Evolutionary conservation across 2,888 invertebrate species (phyloP).

Genomic region (Griposia aprilina): DNA sequence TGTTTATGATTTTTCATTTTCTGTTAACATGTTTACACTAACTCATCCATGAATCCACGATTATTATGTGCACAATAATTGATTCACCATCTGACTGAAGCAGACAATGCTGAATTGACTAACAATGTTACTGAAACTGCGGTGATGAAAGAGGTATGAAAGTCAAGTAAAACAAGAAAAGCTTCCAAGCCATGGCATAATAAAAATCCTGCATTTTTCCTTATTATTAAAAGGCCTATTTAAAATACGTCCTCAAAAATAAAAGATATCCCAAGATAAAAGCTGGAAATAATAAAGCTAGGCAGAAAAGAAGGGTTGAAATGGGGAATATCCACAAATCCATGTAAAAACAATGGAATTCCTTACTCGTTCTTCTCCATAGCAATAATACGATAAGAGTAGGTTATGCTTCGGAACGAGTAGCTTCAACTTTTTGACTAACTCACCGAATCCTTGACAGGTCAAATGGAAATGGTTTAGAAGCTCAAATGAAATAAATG

Average conservation of each 20-base stretch:
- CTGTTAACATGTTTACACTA: background rate
- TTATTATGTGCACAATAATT: conserved; percentile 3
- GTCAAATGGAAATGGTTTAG: background rate
- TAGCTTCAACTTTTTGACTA: background rate
- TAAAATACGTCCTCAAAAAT: background rate
- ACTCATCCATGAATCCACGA: background rate
- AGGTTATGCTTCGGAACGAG: background rate
- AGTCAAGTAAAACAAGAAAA: too few relatives aligned
- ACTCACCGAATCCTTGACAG: background rate
- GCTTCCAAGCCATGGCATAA: background rate
- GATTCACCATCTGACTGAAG: background rate
- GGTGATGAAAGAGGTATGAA: background rate
- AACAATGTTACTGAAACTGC: background rate
- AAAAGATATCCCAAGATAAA: background rate
- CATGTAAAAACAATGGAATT: background rate
- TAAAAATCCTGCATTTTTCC: background rate
- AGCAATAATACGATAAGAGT: background rate
- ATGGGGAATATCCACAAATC: background rate
- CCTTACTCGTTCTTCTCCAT: too few relatives aligned
- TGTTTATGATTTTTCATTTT: background rate
- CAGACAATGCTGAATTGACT: background rate
- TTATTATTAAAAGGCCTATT: background rate
- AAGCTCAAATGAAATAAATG: background rate
- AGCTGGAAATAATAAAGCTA: background rate
- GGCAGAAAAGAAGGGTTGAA: background rate